phyloP scores from a whole-genome alignment of 2,113 vertebrate species.

The Phylloscopus trochilus region DNA sequence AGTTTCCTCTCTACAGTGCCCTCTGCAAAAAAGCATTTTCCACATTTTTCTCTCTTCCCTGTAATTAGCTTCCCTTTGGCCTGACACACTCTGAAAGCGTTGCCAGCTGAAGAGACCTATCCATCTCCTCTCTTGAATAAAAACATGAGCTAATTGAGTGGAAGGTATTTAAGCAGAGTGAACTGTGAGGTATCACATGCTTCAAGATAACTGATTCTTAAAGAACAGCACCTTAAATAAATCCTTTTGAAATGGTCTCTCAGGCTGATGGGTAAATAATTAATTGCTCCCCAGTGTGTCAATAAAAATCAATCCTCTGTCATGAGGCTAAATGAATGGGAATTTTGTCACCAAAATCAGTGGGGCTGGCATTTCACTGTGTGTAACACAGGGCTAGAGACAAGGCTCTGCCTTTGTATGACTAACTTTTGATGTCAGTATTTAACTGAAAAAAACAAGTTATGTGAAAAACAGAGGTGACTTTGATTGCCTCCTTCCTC shows the following conservation, averaged over 20 bases:
- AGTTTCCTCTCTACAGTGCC: slow-evolving; percentile 40
- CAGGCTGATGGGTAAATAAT: slow-evolving; percentile 12
- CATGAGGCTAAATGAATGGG: background rate
- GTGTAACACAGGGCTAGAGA: background rate
- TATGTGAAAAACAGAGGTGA: background rate
- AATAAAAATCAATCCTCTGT: slow-evolving; percentile 24
- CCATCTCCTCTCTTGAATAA: slow-evolving; percentile 45
- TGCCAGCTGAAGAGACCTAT: slow-evolving; percentile 45
- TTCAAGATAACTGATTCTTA: slow-evolving; percentile 20
- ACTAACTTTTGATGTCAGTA: background rate
- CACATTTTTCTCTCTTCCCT: slow-evolving; percentile 24
- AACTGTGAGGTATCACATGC: slow-evolving; percentile 5
- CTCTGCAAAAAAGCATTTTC: slow-evolving; percentile 54
- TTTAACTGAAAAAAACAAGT: background rate
- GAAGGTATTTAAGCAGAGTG: slow-evolving; percentile 33
- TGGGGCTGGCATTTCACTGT: background rate
- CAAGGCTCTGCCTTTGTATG: background rate
- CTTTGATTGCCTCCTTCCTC: background rate
- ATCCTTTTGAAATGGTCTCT: slow-evolving; percentile 37
- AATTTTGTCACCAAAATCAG: slow-evolving; percentile 32
- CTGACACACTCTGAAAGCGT: background rate
- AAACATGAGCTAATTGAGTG: slow-evolving; percentile 43
- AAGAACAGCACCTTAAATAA: slow-evolving; percentile 48
- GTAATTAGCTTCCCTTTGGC: slow-evolving; percentile 50
- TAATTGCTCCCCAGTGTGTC: slow-evolving; percentile 2